Conservation (phyloP, 1,140 invertebrate species). For the Drosophila dunni region DNA sequence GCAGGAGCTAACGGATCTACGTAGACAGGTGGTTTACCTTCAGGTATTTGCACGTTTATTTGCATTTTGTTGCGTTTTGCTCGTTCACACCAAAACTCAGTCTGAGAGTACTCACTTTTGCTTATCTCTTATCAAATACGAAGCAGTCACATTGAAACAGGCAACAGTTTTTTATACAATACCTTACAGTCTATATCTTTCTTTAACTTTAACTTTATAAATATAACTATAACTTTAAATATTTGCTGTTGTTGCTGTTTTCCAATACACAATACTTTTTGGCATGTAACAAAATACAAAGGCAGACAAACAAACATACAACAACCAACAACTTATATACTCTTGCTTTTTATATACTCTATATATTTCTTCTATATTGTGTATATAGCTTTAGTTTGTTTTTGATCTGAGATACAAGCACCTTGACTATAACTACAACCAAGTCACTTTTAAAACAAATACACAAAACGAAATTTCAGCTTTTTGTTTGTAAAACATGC, state of each 20-base stretch:
- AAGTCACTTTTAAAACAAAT: conserved; percentile 1
- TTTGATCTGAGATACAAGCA: conserved; percentile 37
- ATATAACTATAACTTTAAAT: background rate
- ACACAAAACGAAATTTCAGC: conserved; percentile 28
- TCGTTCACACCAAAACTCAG: conserved; percentile 54
- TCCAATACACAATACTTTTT: background rate
- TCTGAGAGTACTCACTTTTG: conserved; percentile 46
- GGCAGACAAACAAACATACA: conserved; percentile 12
- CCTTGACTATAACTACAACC: conserved; percentile 23
- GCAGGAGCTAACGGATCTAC: conserved; percentile 90
- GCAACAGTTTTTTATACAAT: conserved; percentile 36
- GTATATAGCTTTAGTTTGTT: conserved; percentile 44
- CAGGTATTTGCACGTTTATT: conserved; percentile 87
- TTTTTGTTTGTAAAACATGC: conserved; percentile 47
- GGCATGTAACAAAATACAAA: conserved; percentile 53
- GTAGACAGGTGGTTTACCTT: conserved; percentile 91
- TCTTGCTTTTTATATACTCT: conserved; percentile 44
- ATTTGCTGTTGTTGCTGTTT: conserved; percentile 3
- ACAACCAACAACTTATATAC: background rate
- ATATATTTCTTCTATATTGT: conserved; percentile 18
- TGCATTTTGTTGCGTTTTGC: conserved; percentile 68
- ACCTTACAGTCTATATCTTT: conserved; percentile 17
- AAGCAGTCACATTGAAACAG: conserved; percentile 44
- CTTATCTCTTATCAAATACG: conserved; percentile 33
- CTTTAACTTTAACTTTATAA: conserved; percentile 4